Evolutionary conservation across 2,797 vertebrate genomes (phyloP), one percentile per base, ranked within the genome.

Genomic region (Takifugu rubripes): DNA sequence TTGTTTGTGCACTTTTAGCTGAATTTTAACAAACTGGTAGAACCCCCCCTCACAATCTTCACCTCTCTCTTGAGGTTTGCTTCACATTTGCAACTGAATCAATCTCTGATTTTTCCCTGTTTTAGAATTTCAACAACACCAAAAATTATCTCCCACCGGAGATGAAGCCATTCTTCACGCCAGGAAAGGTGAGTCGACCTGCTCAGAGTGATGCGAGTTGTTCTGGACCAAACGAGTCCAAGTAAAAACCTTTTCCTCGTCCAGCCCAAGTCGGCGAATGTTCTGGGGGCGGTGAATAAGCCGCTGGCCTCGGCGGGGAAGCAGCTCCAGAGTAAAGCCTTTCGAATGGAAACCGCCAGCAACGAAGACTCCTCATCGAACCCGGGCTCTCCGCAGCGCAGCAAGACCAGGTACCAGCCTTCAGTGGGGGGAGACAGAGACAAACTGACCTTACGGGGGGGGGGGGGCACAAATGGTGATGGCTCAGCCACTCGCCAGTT

Each of bases 91-190:
- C 7, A 29, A 29, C 6, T 6, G 3, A 29, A 29, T 29, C 27
- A 29, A 29, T 29, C 27, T 40, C 10, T 40, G 36, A 29, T 40
- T 40, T 3, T 17, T 16, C n/a, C 64, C 5, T 27, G 79, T 92
- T 88, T 40, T 87, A 99, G 97, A 98, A 98, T 85, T 97, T 97
- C 87, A 99, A 92, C 90, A 99, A 99, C 90, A 96, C 95, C 81
- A 99, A 99, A 93, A 97, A 97, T 83, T 99, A 95, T 51, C 93
- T 99, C 78, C 96, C 97, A 71, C 89, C 95, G 31, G 97, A 99
- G 91, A 96, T 99, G 95, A 99, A 99, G 82, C 87, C 94, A 0
- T 96, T 99, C 88, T 98, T 99, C 77, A 95, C 96, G 56, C 95
- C 95, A 66, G 97, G 97, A 87, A 99, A 99, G 92, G 97, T 98